Conservation (phyloP, 2,888 invertebrate species). For the Chaetoderma sp. region DNA sequence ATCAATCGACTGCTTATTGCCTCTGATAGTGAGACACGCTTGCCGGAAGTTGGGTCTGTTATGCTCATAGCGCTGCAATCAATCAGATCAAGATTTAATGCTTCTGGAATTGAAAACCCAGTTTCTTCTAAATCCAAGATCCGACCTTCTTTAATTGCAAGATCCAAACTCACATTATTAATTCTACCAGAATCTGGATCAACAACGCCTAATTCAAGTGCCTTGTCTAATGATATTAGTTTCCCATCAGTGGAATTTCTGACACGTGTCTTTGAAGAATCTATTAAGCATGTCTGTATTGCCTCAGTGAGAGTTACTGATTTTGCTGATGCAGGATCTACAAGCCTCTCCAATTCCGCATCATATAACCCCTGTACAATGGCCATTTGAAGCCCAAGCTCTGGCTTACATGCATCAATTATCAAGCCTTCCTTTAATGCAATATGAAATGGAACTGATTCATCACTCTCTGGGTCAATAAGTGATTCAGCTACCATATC, state of each 20-base stretch:
- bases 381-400: conserved; percentile 72
- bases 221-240: conserved; percentile 37
- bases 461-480: conserved; percentile 47
- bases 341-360: conserved; percentile 82
- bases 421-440: conserved; percentile 80
- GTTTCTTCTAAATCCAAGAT: conserved; percentile 35
- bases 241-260: conserved; percentile 29
- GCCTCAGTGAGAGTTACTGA: conserved; percentile 53
- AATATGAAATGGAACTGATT: conserved; percentile 76
- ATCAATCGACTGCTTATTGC: conserved; percentile 53
- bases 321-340: conserved; percentile 80
- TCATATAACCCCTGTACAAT: conserved; percentile 89
- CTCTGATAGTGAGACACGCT: conserved; percentile 48
- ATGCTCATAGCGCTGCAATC: conserved; percentile 45
- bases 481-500: conserved; percentile 33
- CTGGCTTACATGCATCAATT: conserved; percentile 45
- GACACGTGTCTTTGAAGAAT: conserved; percentile 48
- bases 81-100: conserved; percentile 40
- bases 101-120: conserved; percentile 41
- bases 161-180: conserved; percentile 80
- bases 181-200: conserved; percentile 36
- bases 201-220: conserved; percentile 34
- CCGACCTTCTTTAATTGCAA: conserved; percentile 78
- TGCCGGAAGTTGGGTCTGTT: conserved; percentile 50
- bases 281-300: conserved; percentile 52